phyloP scores from a whole-genome alignment of 1,140 invertebrate species.

The Chironomus tepperi region DNA sequence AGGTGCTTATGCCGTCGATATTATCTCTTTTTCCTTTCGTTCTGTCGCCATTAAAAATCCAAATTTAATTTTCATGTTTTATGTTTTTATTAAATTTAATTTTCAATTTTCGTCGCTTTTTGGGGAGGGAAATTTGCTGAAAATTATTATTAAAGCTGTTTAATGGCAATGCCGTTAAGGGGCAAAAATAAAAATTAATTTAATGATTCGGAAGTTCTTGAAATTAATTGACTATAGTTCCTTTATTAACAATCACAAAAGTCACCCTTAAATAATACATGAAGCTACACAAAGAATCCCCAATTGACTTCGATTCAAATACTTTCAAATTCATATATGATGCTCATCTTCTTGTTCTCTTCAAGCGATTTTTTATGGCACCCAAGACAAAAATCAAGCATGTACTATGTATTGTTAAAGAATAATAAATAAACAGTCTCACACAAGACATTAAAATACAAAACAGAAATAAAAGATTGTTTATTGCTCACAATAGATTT shows the following conservation, averaged over 20 bases:
- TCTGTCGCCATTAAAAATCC: not conserved
- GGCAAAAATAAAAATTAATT: not conserved
- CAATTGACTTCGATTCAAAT: not conserved
- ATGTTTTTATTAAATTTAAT: not conserved
- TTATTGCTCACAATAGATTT: slow-evolving; percentile 18
- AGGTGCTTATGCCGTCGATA: not conserved
- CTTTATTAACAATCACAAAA: not conserved
- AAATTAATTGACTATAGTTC: not conserved
- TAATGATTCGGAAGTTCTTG: not conserved
- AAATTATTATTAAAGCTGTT: no score
- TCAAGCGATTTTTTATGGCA: not conserved
- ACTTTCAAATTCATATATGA: no score
- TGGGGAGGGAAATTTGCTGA: no score
- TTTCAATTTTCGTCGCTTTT: not conserved
- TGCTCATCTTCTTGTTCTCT: no score
- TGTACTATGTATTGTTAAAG: not conserved
- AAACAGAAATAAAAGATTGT: not conserved
- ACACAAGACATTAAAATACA: not conserved
- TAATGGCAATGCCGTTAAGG: not conserved
- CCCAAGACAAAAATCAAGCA: slow-evolving; percentile 2
- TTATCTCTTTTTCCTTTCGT: not conserved
- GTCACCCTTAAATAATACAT: not conserved
- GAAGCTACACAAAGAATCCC: no score
- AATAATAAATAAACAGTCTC: not conserved
- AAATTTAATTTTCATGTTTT: not conserved